phyloP scores from a whole-genome alignment of 2,888 invertebrate genomes.

The Torymus tubicola region DNA sequence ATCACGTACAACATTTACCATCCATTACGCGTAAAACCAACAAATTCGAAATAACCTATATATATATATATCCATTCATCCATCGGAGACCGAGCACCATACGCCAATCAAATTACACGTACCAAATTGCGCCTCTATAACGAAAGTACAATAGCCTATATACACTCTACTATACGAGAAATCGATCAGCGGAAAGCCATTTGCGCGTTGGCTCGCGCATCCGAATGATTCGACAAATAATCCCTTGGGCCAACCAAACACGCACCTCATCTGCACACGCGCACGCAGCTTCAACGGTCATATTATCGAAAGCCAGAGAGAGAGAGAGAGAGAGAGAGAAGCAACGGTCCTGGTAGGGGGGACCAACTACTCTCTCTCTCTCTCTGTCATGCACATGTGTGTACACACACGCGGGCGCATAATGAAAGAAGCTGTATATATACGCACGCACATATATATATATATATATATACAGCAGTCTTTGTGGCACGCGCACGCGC shows the following conservation, averaged over 20 bases:
- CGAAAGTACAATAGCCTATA: not conserved
- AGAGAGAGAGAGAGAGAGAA: not conserved
- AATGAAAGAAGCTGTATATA: constrained; percentile 47
- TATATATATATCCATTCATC: too few species aligned
- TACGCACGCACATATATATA: not conserved
- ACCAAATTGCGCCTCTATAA: not conserved
- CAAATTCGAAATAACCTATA: too few species aligned
- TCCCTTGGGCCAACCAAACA: constrained; percentile 36
- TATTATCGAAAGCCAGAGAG: not conserved
- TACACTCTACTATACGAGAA: not conserved
- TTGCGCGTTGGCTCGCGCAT: not conserved
- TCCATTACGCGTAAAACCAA: too few species aligned
- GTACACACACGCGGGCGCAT: not conserved
- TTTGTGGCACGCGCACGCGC: not conserved
- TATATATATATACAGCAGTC: too few species aligned
- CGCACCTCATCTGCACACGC: constrained; percentile 17
- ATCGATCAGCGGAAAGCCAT: not conserved
- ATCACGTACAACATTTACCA: too few species aligned
- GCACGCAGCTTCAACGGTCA: constrained; percentile 43
- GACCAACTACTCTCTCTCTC: too few species aligned
- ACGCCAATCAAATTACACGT: too few species aligned
- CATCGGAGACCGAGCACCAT: too few species aligned
- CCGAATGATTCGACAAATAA: constrained; percentile 35
- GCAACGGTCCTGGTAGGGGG: constrained; percentile 23
- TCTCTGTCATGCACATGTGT: not conserved